Conservation (phyloP, 1,140 invertebrate genomes). For the Hypothenemus hampei region DNA sequence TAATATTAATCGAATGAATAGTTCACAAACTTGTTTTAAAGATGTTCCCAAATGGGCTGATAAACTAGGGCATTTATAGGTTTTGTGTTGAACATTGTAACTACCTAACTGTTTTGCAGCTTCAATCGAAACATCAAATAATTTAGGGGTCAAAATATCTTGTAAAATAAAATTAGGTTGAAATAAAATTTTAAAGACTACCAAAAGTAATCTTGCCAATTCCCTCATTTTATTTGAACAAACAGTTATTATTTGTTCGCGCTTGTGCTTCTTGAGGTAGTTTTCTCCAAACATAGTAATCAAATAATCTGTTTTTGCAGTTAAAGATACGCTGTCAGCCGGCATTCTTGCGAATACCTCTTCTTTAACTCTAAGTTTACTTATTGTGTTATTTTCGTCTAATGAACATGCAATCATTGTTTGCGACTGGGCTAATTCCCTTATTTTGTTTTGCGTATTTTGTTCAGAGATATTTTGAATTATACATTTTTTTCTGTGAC, state of each 20-base stretch:
- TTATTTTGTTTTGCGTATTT: not conserved
- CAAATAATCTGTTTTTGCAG: slow-evolving; percentile 28
- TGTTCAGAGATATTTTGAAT: not conserved
- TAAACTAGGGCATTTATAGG: slow-evolving; percentile 19
- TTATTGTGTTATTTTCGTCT: slow-evolving; percentile 14
- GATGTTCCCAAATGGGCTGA: slow-evolving; percentile 26
- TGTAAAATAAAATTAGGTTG: slow-evolving; percentile 5
- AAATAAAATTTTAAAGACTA: slow-evolving; percentile 11
- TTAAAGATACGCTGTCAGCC: slow-evolving; percentile 25
- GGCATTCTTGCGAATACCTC: slow-evolving; percentile 31
- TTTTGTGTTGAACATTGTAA: slow-evolving; percentile 21
- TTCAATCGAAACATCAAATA: slow-evolving; percentile 13
- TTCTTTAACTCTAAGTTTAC: slow-evolving; percentile 26
- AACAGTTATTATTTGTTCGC: slow-evolving; percentile 22
- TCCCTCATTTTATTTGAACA: slow-evolving; percentile 32
- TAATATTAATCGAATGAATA: slow-evolving; percentile 11
- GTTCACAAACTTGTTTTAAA: slow-evolving; percentile 26
- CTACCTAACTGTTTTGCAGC: slow-evolving; percentile 12
- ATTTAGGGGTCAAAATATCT: slow-evolving; percentile 14
- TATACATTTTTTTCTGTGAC: slow-evolving; percentile 24
- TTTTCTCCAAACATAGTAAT: slow-evolving; percentile 28
- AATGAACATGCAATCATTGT: slow-evolving; percentile 23
- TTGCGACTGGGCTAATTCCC: slow-evolving; percentile 18
- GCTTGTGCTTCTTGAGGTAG: slow-evolving; percentile 33
- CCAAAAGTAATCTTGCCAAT: slow-evolving; percentile 23